Evolutionary conservation across 2,888 invertebrate species (phyloP), one percentile per base, ranked within the genome.

Genomic region (Acronicta leporina): DNA sequence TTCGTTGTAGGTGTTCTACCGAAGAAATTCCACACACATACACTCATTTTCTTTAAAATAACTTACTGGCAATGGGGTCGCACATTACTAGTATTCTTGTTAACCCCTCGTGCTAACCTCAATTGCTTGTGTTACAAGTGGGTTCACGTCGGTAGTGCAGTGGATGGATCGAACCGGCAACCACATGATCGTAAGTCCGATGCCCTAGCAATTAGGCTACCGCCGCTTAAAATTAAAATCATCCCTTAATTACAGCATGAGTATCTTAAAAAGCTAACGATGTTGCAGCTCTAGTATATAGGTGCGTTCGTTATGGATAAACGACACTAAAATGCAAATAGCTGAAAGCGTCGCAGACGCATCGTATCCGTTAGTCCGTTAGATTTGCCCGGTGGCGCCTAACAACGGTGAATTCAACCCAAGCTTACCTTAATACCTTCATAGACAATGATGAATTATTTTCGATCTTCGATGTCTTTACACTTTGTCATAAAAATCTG

Each of bases 261-360:
- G 49, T 55, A 44, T 65, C 65, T 69, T 70, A 60, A 69, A 65
- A 60, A 70, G 30, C 20, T 71, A 66, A 63, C 67, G 68, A 66
- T 55, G 60, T 51, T 62, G 63, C 58, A 44, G 49, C 45, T 53
- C 56, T 53, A 49, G 68, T 50, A 11, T 48, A 59, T 68, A 68
- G 51, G 47, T 45, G 61, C 63, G 65, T 68, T 60, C 73, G 75
- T 80, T 75, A 72, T 75, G 57, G 75, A 65, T 73, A 72, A 77
- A 71, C 71, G 70, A 70, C 74, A 75, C 68, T 69, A 63, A 79
- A 81, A 78, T 82, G 79, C 71, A 80, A 76, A 82, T 81, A 49
- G 59, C 62, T 71, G 46, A 67, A 73, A 67, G 43, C 63, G 43
- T 48, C 48, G 41, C 56, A 40, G 47, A 48, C 73, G 75, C 73